Evolutionary conservation across 2,888 invertebrate species (phyloP), one percentile per base, ranked within the genome.

Genomic region (Lamellibrachia columna): DNA sequence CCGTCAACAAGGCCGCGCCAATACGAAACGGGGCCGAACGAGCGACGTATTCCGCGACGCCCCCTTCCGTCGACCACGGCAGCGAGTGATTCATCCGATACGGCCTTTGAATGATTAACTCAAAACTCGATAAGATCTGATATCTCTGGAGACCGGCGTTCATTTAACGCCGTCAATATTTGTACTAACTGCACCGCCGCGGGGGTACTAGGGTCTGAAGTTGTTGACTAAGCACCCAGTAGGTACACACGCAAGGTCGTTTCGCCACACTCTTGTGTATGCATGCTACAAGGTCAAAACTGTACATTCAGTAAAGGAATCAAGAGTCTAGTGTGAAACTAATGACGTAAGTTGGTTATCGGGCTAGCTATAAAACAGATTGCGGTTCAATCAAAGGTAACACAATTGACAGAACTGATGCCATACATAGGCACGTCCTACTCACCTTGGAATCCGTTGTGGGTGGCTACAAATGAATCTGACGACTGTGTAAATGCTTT

Each of bases 31-130:
- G 75, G 22, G 75, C 75, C 75, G 75, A 75, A 75, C 15, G 6
- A 75, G 75, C 22, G 75, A 75, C n/a, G 22, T 75, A 40, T 75
- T 22, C 75, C 75, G 75, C 75, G 75, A 22, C 75, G 22, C 75
- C 75, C 40, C 75, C 11, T 75, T 75, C 75, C 75, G 75, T 75
- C 75, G 75, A 75, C 6, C 75, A n/a, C 22, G 75, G 22, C 75
- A 75, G 75, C n/a, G 75, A 22, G 75, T 75, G 75, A 75, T 75
- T 75, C 75, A 75, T 75, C 22, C n/a, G n/a, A 75, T 75, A 75
- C 75, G 75, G 75, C 75, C 75, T 75, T 75, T 75, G 75, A 75
- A 75, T 75, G 75, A 75, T 75, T 75, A 75, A 75, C 75, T 75
- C 15, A 75, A 22, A 75, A 75, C 75, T n/a, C 75, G 22, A 75